Evolutionary conservation across 2,113 vertebrate genomes (phyloP).

Genomic region (Psophia crepitans): DNA sequence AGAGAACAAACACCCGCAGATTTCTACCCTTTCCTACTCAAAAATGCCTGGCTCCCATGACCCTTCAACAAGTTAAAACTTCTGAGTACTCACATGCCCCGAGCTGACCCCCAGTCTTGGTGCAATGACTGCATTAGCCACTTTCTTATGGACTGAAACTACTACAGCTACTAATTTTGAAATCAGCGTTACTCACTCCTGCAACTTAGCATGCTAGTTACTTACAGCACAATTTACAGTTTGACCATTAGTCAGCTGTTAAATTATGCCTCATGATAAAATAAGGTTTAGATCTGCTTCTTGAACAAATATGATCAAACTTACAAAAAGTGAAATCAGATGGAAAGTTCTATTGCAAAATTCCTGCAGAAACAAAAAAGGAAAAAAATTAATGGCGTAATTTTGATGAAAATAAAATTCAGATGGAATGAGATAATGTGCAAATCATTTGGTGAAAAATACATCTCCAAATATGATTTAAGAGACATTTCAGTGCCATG

Average conservation of each 20-base stretch:
- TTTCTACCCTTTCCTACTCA: not conserved
- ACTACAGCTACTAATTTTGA: not conserved
- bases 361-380: slow-evolving; percentile 22
- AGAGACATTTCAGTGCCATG: slow-evolving; percentile 53
- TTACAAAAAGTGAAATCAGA: slow-evolving; percentile 49
- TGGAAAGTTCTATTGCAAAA: slow-evolving; percentile 54
- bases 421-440: slow-evolving; percentile 65
- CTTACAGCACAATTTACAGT: slow-evolving; percentile 6
- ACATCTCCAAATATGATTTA: slow-evolving; percentile 54
- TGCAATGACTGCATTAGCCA: not conserved
- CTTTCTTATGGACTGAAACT: not conserved
- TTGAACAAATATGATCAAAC: slow-evolving; percentile 9
- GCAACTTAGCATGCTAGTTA: not conserved
- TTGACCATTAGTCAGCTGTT: slow-evolving; percentile 37
- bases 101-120: not conserved
- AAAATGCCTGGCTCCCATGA: not conserved
- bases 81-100: not conserved
- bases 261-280: slow-evolving; percentile 17
- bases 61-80: not conserved
- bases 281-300: not conserved
- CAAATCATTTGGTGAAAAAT: slow-evolving; percentile 60
- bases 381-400: not conserved
- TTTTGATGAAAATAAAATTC: slow-evolving; percentile 56
- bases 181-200: not conserved
- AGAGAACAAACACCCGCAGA: not conserved